Base-by-base conservation (phyloP, 2,888 invertebrate genomes). In the Furcula furcula region DNA sequence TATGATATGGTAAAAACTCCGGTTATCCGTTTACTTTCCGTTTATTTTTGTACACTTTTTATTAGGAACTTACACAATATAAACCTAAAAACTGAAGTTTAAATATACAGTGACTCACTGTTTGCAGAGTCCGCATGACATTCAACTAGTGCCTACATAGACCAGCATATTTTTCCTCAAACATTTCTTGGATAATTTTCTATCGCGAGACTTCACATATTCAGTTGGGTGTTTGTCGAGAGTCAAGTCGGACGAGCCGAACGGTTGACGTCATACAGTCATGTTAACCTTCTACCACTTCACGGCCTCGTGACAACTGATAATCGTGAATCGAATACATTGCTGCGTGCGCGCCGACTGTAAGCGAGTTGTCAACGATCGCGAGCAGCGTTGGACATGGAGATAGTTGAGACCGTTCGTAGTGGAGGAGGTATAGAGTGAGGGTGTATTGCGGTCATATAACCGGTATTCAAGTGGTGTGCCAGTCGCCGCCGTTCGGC, bases 401-500 rank as follows among this genome's bases (percentile, higher is more conserved):
- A 56, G 34, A 48, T 54, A 49, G 47, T 49, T 53, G 56, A 43
- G 48, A 48, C 45, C 44, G 50, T 42, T 56, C 55, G 61, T 47
- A 56, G 55, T 50, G 55, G 58, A 55, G 63, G 52, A 61, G 64
- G 56, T 62, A 54, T 64, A 55, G 48, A 67, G 73, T 76, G 67
- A 68, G 70, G 81, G 80, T 71, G 75, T 82, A 85, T 84, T 84
- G 85, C 85, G 86, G 87, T 85, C 85, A 84, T 80, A 86, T 86
- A 88, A 88, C 87, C 86, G 87, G 87, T 87, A 88, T 87, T 83
- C 74, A 76, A 81, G 77, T 76, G 76, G 76, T 67, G 65, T 67
- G 73, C 72, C 75, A 71, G 75, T 75, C 72, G 74, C 77, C 72
- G 72, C 77, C 72, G 72, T 70, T 81, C 72, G 77, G 75, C 72